Base-by-base conservation (phyloP, 2,797 vertebrate species). In the Loris lydekkerianus region DNA sequence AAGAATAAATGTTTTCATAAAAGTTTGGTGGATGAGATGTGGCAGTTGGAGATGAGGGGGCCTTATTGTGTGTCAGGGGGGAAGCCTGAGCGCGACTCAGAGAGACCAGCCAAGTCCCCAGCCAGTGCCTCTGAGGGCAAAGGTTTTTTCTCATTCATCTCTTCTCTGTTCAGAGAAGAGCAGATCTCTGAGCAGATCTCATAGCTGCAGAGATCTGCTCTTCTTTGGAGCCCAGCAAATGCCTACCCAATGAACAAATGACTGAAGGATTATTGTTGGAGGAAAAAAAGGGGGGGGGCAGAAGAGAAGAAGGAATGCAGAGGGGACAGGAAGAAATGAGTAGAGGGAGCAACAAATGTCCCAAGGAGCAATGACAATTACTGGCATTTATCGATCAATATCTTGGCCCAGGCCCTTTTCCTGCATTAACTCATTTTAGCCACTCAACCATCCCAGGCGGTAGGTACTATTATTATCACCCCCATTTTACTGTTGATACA, bases 381-480 rank as follows among this genome's bases (percentile, higher is more conserved):
- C 96, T 96, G 95, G 91, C 94, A 96, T 85, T 77, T 70, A 96
- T 65, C 4, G 60, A 97, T 96, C 96, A 85, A 17, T 40, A 23
- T 76, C 86, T 96, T 97, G 96, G 97, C 95, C 83, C 63, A 67
- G 77, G 92, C 81, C 31, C 34, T 94, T 94, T 94, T 81, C 76
- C 91, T 95, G 40, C 87, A 97, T 97, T 91, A 94, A 93, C 96
- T 95, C 92, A 69, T 76, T 95, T 72, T 85, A 95, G 89, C 49
- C 78, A 93, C 70, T 17, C 86, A 75, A 80, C 65, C 49, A 63
- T 49, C 73, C 27, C 34, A 31, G 91, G 60, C 40, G 31, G 63
- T 25, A n/a, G 49, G 20, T 17, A 75, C 65, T 83, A 8, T 77
- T 43, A 87, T 58, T 86, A 37, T 14, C 37, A 27, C 7, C n/a